Percentiles rank a stretch among this genome's conserved stretches.
phyloP scores from a whole-genome alignment of 2,113 vertebrate genomes.

The Pterocles gutturalis region DNA sequence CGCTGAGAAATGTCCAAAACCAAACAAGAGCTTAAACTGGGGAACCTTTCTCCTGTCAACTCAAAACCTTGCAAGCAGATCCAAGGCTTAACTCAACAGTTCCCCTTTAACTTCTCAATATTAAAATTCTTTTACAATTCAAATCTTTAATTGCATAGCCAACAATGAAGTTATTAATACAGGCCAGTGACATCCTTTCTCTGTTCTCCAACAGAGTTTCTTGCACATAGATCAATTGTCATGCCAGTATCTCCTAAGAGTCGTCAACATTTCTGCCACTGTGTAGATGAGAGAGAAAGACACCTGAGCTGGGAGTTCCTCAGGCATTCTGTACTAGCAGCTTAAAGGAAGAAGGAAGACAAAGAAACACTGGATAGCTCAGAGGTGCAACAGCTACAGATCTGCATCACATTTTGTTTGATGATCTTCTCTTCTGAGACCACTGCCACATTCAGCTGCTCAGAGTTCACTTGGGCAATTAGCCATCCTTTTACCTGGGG shows the following conservation, averaged over 20 bases:
- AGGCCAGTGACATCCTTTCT: not conserved
- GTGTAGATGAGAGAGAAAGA: not conserved
- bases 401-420: not conserved
- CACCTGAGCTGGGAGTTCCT: not conserved
- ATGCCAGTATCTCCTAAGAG: not conserved
- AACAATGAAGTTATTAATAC: not conserved
- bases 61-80: not conserved
- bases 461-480: not conserved
- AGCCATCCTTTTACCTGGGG: conserved; percentile 78
- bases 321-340: not conserved
- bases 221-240: not conserved
- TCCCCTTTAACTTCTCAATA: not conserved
- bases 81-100: not conserved
- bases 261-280: not conserved
- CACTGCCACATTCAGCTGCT: not conserved
- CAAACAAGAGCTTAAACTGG: not conserved
- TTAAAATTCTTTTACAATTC: not conserved
- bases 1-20: not conserved
- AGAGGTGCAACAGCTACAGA: not conserved
- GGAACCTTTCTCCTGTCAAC: not conserved
- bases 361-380: not conserved
- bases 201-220: not conserved
- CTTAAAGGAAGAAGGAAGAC: not conserved
- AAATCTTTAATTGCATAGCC: not conserved
- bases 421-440: not conserved